phyloP scores from a whole-genome alignment of 2,113 vertebrate species.

The Fulmarus glacialis region DNA sequence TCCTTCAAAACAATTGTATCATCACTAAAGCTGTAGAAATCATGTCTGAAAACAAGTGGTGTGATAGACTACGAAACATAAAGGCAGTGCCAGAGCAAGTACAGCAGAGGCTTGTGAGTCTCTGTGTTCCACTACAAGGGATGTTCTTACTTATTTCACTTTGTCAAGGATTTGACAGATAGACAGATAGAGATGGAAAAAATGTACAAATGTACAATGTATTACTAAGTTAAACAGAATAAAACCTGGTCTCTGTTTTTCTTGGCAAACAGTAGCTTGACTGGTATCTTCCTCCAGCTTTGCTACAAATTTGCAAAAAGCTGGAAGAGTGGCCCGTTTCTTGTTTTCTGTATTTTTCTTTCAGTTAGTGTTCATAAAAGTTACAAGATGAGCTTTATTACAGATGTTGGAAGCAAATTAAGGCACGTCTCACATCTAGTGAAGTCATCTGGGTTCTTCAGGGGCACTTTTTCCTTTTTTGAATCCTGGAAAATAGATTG shows the following conservation, averaged over 20 bases:
- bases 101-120: constrained; percentile 35
- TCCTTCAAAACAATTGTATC: constrained; percentile 32
- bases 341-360: neutral
- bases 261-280: neutral
- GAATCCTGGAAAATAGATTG: neutral
- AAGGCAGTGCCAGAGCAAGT: constrained; percentile 34
- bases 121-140: constrained; percentile 27
- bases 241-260: neutral
- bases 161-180: constrained; percentile 32
- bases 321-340: neutral
- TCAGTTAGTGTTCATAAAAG: neutral
- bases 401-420: neutral
- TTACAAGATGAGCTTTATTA: neutral
- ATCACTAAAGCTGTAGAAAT: constrained; percentile 40
- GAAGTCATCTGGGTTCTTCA: neutral
- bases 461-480: neutral
- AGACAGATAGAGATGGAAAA: neutral
- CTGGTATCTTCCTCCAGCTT: neutral
- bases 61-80: constrained; percentile 48
- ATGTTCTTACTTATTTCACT: constrained; percentile 54
- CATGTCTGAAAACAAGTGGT: constrained; percentile 61
- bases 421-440: neutral
- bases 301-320: neutral
- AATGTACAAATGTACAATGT: neutral
- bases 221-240: constrained; percentile 15